Evolutionary conservation across 2,888 invertebrate species (phyloP), one percentile per base, ranked within the genome.

Genomic region (Selenia dentaria): DNA sequence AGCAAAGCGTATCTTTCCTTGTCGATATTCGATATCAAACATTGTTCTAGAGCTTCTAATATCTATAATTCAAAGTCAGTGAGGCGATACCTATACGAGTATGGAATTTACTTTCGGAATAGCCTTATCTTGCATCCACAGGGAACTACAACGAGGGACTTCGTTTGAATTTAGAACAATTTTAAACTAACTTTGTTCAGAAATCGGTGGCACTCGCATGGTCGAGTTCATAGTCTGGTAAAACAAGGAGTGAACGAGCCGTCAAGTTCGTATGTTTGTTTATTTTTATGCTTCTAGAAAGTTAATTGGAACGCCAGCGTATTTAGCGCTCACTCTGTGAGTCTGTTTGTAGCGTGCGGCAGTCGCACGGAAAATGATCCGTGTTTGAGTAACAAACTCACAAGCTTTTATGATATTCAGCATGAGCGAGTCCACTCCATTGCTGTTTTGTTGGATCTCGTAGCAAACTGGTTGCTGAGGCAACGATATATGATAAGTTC

Each of bases 111-210:
- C 63, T 59, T 62, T 50, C 45, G 49, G 58, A 73, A 73, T 70
- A 64, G 51, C 62, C 61, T 74, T 74, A 74, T 68, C 74, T 65
- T 51, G 60, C 55, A 59, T 67, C 64, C 64, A 54, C 64, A 64
- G 64, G 64, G 61, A 64, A 70, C 62, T 64, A 67, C 61, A 65
- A 64, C 59, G 60, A 66, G 57, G 48, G 62, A 67, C 64, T 68
- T 68, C 56, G 63, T 68, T 67, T 62, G 69, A 70, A 70, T 73
- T 70, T 66, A 61, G 57, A 70, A 68, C 67, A 70, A 73, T 72
- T 75, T 72, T 67, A 66, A 74, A 74, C 64, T 66, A 67, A 73
- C 62, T 73, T 67, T 56, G 67, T 71, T 76, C 61, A 62, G 64
- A 64, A 72, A 73, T 71, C 63, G 56, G 63, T 59, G 55, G 58